Evolutionary conservation across 2,888 invertebrate genomes (phyloP), one percentile per base, ranked within the genome.

Genomic region (Stenoptilia bipunctidactyla): DNA sequence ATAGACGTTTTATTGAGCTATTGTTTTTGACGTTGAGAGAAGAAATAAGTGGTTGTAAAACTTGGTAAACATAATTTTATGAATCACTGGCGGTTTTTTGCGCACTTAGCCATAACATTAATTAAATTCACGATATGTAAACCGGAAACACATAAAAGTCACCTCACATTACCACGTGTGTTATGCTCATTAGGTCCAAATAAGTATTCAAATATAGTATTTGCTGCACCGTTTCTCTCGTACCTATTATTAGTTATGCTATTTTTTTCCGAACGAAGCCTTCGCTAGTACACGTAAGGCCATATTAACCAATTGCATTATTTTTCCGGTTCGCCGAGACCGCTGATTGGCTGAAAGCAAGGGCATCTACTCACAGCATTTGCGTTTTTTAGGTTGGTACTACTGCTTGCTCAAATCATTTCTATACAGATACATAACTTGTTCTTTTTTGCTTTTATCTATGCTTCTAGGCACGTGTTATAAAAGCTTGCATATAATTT

Each of bases 301-400:
- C 47, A 44, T 51, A 63, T 65, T 76, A 77, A 79, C 72, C 59
- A 56, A 61, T 64, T 71, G 69, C 73, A 48, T 80, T 80, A 56
- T 76, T 76, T 77, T 72, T 76, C 73, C 79, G 79, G 66, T 57
- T 50, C 53, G 60, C 62, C 73, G 76, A 71, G 76, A 52, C 45
- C 56, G 72, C 74, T 61, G 70, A 59, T 55, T 64, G 69, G 69
- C 68, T 64, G 73, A 57, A 53, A 55, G 58, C 66, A 58, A 74
- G 77, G 77, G 70, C 73, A 75, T 76, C 80, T 76, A 73, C 79
- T 83, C 77, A 80, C 80, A 66, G 63, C 70, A 74, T 71, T 74
- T 75, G 56, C 65, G 63, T 74, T 80, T 80, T 33, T 79, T 83
- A 83, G 83, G 83, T 83, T 79, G 61, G 83, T 83, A 82, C 64